Evolutionary conservation across 1,140 invertebrate genomes (phyloP).

Genomic region (Laodelphax striatellus): DNA sequence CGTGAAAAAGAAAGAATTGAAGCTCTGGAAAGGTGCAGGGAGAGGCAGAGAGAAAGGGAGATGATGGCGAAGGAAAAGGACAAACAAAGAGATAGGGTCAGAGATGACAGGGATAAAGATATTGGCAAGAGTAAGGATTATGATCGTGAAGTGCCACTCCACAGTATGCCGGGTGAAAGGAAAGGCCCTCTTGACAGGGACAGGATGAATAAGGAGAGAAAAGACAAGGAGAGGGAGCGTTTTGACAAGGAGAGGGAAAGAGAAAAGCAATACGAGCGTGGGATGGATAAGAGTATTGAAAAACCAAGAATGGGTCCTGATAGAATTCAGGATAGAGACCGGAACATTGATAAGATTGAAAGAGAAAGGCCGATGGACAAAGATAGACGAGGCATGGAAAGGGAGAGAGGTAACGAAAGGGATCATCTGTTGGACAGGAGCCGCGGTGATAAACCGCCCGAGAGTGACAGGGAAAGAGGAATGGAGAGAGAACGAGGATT

Average conservation of each 20-base stretch:
- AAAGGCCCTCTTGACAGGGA: conserved; percentile 5
- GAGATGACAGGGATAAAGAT: conserved; percentile 17
- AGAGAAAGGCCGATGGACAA: conserved; percentile 5
- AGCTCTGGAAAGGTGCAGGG: conserved; percentile 25
- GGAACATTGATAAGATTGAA: neutral
- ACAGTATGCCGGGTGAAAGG: conserved; percentile 11
- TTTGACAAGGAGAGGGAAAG: conserved; percentile 8
- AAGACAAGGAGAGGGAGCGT: conserved; percentile 16
- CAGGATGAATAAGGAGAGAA: conserved; percentile 12
- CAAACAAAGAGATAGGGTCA: conserved; percentile 25
- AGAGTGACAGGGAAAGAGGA: conserved; percentile 16
- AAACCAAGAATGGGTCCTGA: neutral
- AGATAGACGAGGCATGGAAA: conserved; percentile 20
- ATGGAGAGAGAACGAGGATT: conserved; percentile 8
- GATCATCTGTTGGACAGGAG: neutral
- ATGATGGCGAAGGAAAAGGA: conserved; percentile 27
- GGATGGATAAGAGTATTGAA: neutral
- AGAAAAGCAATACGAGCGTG: conserved; percentile 3
- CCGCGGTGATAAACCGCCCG: conserved; percentile 19
- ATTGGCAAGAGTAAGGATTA: conserved; percentile 8
- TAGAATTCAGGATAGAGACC: conserved; percentile 2
- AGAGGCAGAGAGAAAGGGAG: conserved; percentile 32
- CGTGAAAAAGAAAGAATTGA: conserved; percentile 23
- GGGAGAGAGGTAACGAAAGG: conserved; percentile 18
- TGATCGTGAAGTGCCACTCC: conserved; percentile 19